Base-by-base conservation (phyloP, 2,797 vertebrate genomes). In the Myotis vivesi region DNA sequence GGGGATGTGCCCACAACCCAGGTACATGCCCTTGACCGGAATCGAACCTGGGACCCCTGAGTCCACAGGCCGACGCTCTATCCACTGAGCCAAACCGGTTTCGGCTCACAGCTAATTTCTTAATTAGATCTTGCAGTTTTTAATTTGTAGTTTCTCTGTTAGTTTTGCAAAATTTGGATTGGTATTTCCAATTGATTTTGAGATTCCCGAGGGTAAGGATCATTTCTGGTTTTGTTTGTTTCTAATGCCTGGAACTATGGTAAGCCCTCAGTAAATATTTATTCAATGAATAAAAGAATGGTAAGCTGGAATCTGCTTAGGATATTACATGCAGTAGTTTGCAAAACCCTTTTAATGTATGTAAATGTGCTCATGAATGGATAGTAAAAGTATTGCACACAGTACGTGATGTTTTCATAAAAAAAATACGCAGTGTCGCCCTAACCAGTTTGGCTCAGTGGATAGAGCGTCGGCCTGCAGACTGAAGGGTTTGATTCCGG, bases 171-270 rank as follows among this genome's bases (percentile, higher is more conserved):
- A 55, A 79, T 89, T 55, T 69, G 23, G 44, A 57, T 84, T 91
- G 57, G 38, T 73, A 55, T 87, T 89, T 92, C 59, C 57, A 89
- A 1, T 69, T 66, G 80, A 62, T 69, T 83, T 85, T 36, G 57
- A 79, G 55, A 82, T 41, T 79, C 13, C 22, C 36, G 30, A 85
- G 23, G 51, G 28, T 38, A 62, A 41, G 12, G 46, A 33, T n/a
- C 16, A 7, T 93, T 85, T 96, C 16, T 49, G 49, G 19, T 71
- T 87, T 96, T 68, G 33, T 73, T 95, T 89, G 76, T 73, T 22
- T 28, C 41, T 82, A 22, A 80, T 69, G 64, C 57, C 57, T 87
- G 25, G 30, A 51, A 51, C 77, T 82, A 53, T 79, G 64, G 6
- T 79, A 77, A 84, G 20, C 64, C 12, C 9, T 72, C 25, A 77